Evolutionary conservation across 2,113 vertebrate species (phyloP).

Genomic region (Riparia riparia): DNA sequence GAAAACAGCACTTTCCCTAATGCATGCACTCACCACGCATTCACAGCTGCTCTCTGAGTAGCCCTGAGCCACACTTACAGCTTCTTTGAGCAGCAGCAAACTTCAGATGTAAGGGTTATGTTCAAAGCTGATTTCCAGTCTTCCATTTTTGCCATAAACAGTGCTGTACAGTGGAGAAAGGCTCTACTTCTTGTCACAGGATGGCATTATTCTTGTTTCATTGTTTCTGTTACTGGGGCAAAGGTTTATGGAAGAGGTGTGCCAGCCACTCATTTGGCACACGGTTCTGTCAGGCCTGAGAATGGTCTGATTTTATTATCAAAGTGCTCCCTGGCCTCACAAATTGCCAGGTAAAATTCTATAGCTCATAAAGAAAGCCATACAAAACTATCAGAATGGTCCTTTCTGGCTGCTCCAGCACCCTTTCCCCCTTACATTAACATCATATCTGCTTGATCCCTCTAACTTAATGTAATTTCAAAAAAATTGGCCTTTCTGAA

Average conservation of each 20-base stretch:
- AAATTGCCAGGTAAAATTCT: neutral
- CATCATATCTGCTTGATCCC: neutral
- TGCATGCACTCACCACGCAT: neutral
- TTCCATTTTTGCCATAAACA: neutral
- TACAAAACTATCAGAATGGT: neutral
- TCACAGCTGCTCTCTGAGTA: neutral
- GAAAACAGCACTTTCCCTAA: constrained; percentile 1
- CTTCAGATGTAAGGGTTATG: neutral
- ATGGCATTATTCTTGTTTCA: neutral
- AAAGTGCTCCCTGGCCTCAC: neutral
- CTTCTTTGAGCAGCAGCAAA: neutral
- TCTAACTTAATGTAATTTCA: neutral
- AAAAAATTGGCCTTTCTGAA: neutral
- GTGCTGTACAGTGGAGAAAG: neutral
- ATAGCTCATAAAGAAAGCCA: neutral
- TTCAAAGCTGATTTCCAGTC: neutral
- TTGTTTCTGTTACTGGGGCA: neutral
- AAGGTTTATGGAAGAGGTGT: constrained; percentile 26
- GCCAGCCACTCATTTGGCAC: neutral
- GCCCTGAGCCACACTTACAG: neutral
- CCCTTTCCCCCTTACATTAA: neutral
- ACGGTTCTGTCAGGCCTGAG: neutral
- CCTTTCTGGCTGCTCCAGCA: neutral
- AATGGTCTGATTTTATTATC: neutral
- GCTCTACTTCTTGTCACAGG: neutral